phyloP scores from a whole-genome alignment of 2,797 vertebrate species.

The Streptopelia turtur region DNA sequence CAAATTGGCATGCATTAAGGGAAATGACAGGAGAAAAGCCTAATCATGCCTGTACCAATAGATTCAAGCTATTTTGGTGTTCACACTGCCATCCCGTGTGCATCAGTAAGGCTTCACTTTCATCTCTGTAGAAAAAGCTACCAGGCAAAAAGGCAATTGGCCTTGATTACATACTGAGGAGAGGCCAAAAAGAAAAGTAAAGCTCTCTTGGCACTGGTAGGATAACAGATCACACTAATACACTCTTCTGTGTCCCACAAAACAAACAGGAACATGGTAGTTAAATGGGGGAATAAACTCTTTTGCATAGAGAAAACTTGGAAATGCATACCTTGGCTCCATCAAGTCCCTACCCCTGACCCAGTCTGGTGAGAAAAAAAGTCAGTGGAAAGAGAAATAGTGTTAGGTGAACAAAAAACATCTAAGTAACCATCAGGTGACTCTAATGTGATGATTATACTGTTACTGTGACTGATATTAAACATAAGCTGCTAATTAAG shows the following conservation, averaged over 20 bases:
- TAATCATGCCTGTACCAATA: constrained; percentile 50
- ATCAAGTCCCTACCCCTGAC: not conserved
- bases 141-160: constrained; percentile 16
- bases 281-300: not conserved
- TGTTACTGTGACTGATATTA: not conserved
- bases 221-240: not conserved
- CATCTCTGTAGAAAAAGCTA: not conserved
- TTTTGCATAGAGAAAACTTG: not conserved
- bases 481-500: not conserved
- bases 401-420: not conserved
- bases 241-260: not conserved
- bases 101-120: constrained; percentile 47
- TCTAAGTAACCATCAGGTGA: not conserved
- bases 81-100: constrained; percentile 44
- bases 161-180: not conserved
- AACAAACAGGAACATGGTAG: not conserved
- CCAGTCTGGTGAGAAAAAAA: not conserved
- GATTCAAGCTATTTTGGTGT: not conserved
- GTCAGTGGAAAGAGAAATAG: not conserved
- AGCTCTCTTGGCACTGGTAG: not conserved
- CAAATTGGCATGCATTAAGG: constrained; percentile 54
- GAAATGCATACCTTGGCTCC: not conserved
- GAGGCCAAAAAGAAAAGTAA: not conserved
- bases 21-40: constrained; percentile 46
- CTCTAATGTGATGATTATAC: not conserved